Base-by-base conservation (phyloP, 2,888 invertebrate species). In the Drosophila percnosoma region DNA sequence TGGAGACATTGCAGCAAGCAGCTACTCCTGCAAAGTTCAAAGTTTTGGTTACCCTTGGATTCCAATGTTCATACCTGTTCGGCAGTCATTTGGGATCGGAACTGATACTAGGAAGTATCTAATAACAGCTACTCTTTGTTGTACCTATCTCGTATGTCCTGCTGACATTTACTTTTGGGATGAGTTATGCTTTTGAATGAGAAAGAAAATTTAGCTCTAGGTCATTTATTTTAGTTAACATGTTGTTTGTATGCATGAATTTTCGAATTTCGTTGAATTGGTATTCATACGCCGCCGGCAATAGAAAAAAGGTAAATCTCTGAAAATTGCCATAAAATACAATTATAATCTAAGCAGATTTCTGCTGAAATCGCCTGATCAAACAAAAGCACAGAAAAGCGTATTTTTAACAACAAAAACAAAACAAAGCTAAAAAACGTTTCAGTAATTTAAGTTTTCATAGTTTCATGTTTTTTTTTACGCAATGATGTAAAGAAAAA, bases 381-480 rank as follows among this genome's bases (percentile, higher is more conserved):
- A 24, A 73, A 67, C 53, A 68, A 68, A 34, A 38, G 24, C 48
- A 42, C 45, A 42, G 10, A 27, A 42, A 66, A 73, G 59, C 0
- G 8, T 21, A 33, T 72, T 64, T 87, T 85, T 83, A 80, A 68
- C 82, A 87, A 85, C 73, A 59, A 21, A 10, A 24, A 18, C 5
- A 63, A 75, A 51, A 59, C 68, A 69, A 61, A 73, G 74, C 68
- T 68, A 34, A 42, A 49, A 36, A 36, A 18, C 34, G 33, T 31
- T 34, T 51, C 15, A 13, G 38, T 33, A 53, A 51, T 48, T 36
- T n/a, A 11, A 79, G 69, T 66, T 73, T 69, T 73, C 80, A 65
- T 80, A 71, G 74, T 63, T 62, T 70, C 55, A 57, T 49, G 36
- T 57, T 53, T 34, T 31, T 53, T 53, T 27, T 13, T 24, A 8